Percentiles rank a stretch among this genome's conserved stretches.
Conservation (phyloP, 2,797 vertebrate species). For the Channa striata region DNA sequence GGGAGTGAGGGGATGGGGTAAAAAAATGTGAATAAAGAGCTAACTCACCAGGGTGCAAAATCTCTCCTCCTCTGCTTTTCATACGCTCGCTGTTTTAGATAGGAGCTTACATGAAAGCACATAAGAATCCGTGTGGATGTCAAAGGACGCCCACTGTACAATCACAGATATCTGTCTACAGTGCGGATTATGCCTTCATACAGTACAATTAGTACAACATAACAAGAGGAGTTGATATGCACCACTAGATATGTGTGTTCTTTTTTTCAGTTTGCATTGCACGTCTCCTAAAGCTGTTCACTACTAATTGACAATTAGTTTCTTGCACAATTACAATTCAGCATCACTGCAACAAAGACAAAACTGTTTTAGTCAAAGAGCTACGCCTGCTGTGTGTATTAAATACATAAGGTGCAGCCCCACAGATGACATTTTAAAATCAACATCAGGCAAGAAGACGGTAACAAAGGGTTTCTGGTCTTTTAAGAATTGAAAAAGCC, state of each 20-base stretch:
- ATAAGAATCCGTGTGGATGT: conserved; percentile 25
- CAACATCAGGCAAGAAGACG: not conserved
- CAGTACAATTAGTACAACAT: not conserved
- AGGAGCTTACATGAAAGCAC: conserved; percentile 30
- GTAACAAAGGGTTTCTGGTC: not conserved
- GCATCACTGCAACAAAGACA: not conserved
- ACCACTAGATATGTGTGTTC: too few species aligned
- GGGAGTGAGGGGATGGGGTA: not conserved
- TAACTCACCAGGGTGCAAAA: conserved; percentile 52
- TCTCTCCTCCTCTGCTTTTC: conserved; percentile 43
- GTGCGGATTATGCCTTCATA: not conserved
- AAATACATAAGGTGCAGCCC: not conserved
- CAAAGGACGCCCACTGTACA: conserved; percentile 2
- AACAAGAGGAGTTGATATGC: too few species aligned
- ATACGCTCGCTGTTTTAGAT: conserved; percentile 28
- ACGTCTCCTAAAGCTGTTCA: too few species aligned
- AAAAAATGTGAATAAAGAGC: conserved; percentile 45
- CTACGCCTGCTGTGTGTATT: not conserved
- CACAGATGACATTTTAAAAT: conserved; percentile 11
- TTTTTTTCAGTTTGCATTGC: too few species aligned
- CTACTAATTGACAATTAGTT: not conserved
- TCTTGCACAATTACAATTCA: not conserved
- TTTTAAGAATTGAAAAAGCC: not conserved
- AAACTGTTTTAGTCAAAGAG: not conserved
- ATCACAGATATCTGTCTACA: not conserved